Evolutionary conservation across 2,888 invertebrate species (phyloP), one percentile per base, ranked within the genome.

Genomic region (Calameuta idolon): DNA sequence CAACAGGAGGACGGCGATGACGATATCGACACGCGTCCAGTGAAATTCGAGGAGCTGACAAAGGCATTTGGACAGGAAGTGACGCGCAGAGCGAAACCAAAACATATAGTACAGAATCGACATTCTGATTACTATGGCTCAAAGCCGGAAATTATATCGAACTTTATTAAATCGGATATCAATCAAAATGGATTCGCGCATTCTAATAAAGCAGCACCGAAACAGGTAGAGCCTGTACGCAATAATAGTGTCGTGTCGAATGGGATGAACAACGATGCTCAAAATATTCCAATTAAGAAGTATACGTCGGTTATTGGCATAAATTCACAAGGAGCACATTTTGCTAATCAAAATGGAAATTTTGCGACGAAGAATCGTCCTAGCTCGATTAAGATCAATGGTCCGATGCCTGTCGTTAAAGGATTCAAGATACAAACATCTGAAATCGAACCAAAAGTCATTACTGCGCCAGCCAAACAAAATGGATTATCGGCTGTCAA

Each of bases 51-150:
- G 75, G 88, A 90, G 75, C 76, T 90, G 23, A 84, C 90, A 1
- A 90, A 89, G 77, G 82, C 89, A 0, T 91, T 91, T 75, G 89
- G 88, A 4, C 87, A 90, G 76, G 86, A 89, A 11, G 83, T 87
- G 11, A 85, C 83, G 33, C 77, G 86, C 3, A 82, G 87, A 34
- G 69, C 82, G 15, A 89, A 88, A 68, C 81, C 87, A 0, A 87
- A 86, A 78, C 79, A 81, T 23, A 15, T 74, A 11, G 78, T 75
- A 15, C 73, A 82, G n/a, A 85, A 84, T 77, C 84, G 87, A 12
- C 85, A 85, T 31, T 89, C 89, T 3, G 84, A 88, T 69, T 84
- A 82, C 76, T 81, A 82, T 33, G 85, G 84, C 15, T 68, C 75
- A 1, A 83, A 79, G 12, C 4, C 79, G 4, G 83, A 85, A 12